Percentiles rank a stretch among this genome's conserved stretches.
phyloP scores from a whole-genome alignment of 1,140 invertebrate genomes.

The Pseudomyrmex cubaensis region DNA sequence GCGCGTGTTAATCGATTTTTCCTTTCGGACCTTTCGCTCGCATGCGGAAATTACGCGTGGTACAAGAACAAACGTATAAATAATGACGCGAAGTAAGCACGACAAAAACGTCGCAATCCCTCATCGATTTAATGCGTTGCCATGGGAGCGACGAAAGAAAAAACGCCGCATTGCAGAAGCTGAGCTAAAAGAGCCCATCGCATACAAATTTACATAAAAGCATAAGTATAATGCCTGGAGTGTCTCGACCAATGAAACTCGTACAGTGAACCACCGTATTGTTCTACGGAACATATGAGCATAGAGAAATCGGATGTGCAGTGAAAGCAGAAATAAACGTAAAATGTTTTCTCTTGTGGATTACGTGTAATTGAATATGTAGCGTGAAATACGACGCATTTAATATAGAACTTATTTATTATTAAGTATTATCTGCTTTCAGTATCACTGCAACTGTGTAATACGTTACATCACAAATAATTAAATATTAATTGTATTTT shows the following conservation, averaged over 20 bases:
- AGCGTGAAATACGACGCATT: neutral
- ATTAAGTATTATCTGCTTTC: neutral
- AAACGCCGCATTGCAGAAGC: slow-evolving; percentile 38
- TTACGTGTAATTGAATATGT: slow-evolving; percentile 17
- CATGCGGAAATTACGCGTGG: slow-evolving; percentile 54
- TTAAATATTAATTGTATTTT: neutral
- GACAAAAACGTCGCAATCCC: slow-evolving; percentile 56
- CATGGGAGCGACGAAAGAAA: slow-evolving; percentile 43
- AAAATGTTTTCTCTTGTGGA: neutral
- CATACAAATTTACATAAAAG: slow-evolving; percentile 56
- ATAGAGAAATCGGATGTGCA: neutral
- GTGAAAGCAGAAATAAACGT: neutral
- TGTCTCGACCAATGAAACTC: slow-evolving; percentile 21
- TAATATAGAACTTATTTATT: neutral
- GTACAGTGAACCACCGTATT: slow-evolving; percentile 16
- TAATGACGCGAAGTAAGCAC: slow-evolving; percentile 55
- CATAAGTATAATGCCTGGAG: slow-evolving; percentile 39
- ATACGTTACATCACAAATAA: neutral
- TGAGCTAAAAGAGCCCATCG: slow-evolving; percentile 49
- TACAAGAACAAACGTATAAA: slow-evolving; percentile 59
- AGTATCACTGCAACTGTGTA: neutral
- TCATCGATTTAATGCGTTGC: slow-evolving; percentile 61
- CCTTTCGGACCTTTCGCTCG: slow-evolving; percentile 27
- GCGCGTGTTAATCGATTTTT: slow-evolving; percentile 54
- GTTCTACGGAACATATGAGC: slow-evolving; percentile 2